Percentiles rank a stretch among this genome's conserved stretches.
These are phyloP conservation scores for Pyrrhosoma nymphula DNA, from an alignment of 2,888 invertebrate species.

Conservation along the genomic window DNA sequence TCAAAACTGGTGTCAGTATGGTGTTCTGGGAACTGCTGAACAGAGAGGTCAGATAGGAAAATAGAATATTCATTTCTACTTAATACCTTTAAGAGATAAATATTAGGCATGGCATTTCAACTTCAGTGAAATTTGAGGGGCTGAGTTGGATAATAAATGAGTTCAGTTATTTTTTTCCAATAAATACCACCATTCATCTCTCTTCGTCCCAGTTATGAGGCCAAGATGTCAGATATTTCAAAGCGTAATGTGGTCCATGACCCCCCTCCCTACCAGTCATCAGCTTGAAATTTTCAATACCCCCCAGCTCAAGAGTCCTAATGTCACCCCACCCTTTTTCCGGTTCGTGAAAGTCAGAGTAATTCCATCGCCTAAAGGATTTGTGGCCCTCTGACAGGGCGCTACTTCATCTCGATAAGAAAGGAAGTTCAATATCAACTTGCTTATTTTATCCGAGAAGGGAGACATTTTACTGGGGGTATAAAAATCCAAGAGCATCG, in stretches of 20 bases:
- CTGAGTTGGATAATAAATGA: not conserved
- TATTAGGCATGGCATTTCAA: no score
- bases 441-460: not conserved
- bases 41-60: no score
- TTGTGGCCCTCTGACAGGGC: not conserved
- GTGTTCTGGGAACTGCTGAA: no score
- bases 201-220: not conserved
- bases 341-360: not conserved
- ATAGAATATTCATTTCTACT: no score
- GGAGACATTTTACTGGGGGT: not conserved
- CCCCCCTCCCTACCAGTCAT: not conserved
- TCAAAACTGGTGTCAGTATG: no score
- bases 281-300: not conserved
- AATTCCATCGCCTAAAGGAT: not conserved
- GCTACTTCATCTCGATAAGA: slow-evolving; percentile 26
- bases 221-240: not conserved
- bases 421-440: not conserved
- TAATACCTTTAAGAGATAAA: no score
- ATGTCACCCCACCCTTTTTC: not conserved
- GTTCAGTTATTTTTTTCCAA: not conserved
- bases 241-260: not conserved
- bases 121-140: no score
- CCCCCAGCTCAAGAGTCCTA: not conserved
- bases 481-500: slow-evolving; percentile 15
- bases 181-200: not conserved